Conservation (phyloP, 2,888 invertebrate species). For the Tryphoninae sp. region DNA sequence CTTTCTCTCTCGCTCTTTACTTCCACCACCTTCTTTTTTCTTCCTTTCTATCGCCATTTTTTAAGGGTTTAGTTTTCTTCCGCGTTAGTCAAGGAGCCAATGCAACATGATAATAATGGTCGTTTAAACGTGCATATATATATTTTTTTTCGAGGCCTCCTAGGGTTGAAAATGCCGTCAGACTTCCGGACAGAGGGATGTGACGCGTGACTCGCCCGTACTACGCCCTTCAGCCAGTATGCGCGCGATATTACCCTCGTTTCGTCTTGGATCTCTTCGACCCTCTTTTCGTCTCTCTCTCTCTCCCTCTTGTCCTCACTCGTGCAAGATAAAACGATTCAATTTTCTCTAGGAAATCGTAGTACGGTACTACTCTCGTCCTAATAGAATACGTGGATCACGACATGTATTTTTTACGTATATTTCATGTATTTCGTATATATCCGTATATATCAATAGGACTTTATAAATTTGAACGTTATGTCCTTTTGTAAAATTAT, state of each 20-base stretch:
- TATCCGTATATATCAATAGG: not conserved
- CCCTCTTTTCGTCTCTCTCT: constrained; percentile 17
- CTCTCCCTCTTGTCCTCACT: not conserved
- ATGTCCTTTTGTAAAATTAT: not conserved
- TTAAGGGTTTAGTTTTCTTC: constrained; percentile 23
- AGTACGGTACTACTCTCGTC: constrained; percentile 25
- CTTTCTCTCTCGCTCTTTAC: not conserved
- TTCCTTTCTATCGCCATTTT: not conserved
- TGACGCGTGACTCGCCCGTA: constrained; percentile 60
- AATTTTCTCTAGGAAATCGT: constrained; percentile 70
- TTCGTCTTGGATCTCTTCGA: constrained; percentile 48
- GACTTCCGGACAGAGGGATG: constrained; percentile 38
- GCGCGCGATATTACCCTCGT: constrained; percentile 61
- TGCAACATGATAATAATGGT: constrained; percentile 34
- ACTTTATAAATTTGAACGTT: not conserved
- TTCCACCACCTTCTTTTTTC: not conserved
- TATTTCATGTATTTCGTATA: not conserved
- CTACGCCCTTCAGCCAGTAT: constrained; percentile 55
- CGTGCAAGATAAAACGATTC: constrained; percentile 60
- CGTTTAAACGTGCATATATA: constrained; percentile 42
- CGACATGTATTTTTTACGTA: not conserved
- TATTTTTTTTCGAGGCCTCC: constrained; percentile 32
- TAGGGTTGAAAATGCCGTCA: constrained; percentile 11
- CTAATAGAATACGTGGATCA: constrained; percentile 33
- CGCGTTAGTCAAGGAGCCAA: constrained; percentile 29